Percentiles rank a stretch among this genome's conserved stretches.
Evolutionary conservation across 1,140 invertebrate genomes (phyloP).

Genomic region (Drosophila parabipectinata): DNA sequence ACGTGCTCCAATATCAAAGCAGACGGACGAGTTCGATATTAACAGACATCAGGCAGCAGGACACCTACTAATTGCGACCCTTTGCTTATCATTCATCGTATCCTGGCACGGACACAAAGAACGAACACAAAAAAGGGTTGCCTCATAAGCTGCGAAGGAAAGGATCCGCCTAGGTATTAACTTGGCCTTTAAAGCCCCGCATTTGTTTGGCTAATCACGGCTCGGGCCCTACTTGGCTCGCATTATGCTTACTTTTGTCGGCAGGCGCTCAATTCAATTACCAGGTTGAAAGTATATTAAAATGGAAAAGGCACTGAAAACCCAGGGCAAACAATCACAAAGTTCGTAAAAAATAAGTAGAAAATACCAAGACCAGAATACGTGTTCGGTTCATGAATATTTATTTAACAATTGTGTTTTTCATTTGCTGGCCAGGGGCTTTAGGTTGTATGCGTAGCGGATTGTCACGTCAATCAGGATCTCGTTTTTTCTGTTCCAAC

Average conservation of each 20-base stretch:
- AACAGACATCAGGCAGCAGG: constrained; percentile 29
- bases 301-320: background rate
- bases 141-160: constrained; percentile 30
- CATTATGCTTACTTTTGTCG: constrained; percentile 1
- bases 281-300: constrained; percentile 24
- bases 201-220: constrained; percentile 61
- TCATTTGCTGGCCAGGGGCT: background rate
- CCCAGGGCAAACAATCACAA: constrained; percentile 20
- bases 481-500: constrained; percentile 1
- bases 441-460: constrained; percentile 4
- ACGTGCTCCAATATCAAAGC: constrained; percentile 59
- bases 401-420: constrained; percentile 62
- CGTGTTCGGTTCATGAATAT: constrained; percentile 50
- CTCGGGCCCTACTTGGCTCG: background rate
- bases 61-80: constrained; percentile 73
- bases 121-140: constrained; percentile 24
- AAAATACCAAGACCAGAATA: constrained; percentile 20
- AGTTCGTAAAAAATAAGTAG: constrained; percentile 9
- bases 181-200: constrained; percentile 47
- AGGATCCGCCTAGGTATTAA: constrained; percentile 19
- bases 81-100: constrained; percentile 53
- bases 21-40: constrained; percentile 37
- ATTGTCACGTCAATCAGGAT: constrained; percentile 47
- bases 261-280: constrained; percentile 68
- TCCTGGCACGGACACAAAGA: constrained; percentile 16